Evolutionary conservation across 2,113 vertebrate species (phyloP), one percentile per base, ranked within the genome.

Genomic region (Scophthalmus maximus): DNA sequence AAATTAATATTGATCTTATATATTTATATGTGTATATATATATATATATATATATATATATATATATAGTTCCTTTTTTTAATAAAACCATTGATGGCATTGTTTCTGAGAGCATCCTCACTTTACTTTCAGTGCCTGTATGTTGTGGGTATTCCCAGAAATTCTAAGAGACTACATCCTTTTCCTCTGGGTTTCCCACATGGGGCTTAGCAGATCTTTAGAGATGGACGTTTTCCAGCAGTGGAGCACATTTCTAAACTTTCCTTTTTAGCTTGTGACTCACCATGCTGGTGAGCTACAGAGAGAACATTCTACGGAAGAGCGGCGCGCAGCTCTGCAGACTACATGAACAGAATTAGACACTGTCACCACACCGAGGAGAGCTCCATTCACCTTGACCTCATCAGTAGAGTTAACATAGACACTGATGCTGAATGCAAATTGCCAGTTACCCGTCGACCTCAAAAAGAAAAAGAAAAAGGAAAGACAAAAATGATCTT

Each of bases 151-250:
- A n/a, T 75, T 46, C 8, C 1, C 4, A 23, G n/a, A n/a, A n/a
- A n/a, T 50, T 0, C 15, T 2, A 12, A 4, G 5, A 9, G n/a
- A 56, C 61, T 46, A 2, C 62, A 29, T 62, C 68, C 72, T 38
- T 58, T 88, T 83, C 56, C 60, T 58, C 12, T 6, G 51, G 50
- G 22, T 9, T 79, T 58, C 61, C 47, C 18, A 68, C 18, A 64
- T 27, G 5, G 34, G 5, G 2, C 12, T 50, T 27, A 18, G 22
- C 26, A 14, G n/a, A 11, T 25, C 34, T 70, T 23, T 14, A 6
- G 56, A 15, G 49, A 46, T n/a, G n/a, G 17, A 46, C 18, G 18
- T n/a, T 15, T 32, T 51, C 8, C 10, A 44, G 14, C 22, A 27
- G 6, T 22, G 12, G 8, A 18, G 22, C 14, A 8, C 50, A 71